Conservation (phyloP, 2,797 vertebrate species). For the Danio tinwini region DNA sequence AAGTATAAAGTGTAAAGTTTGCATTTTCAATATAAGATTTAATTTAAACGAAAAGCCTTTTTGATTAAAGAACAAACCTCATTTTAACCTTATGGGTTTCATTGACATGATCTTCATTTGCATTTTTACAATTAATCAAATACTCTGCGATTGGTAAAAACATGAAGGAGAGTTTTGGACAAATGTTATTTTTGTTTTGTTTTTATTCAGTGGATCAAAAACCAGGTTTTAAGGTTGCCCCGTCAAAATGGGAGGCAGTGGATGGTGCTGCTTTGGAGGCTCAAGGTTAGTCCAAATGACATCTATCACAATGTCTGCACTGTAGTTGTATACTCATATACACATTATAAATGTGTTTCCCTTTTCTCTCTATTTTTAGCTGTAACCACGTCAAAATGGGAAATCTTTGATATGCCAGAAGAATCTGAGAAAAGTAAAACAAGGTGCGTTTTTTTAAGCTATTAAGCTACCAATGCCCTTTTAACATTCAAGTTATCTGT, state of each 20-base stretch:
- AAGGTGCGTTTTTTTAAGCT: slow-evolving; percentile 6
- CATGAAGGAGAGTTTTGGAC: too few relatives aligned
- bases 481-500: too few relatives aligned
- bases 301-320: not conserved
- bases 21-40: too few relatives aligned
- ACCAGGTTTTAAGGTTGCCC: slow-evolving; percentile 94
- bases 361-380: slow-evolving; percentile 73
- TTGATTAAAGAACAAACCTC: too few relatives aligned
- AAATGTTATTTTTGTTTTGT: slow-evolving; percentile 20
- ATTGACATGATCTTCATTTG: too few relatives aligned
- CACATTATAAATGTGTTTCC: not conserved
- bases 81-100: too few relatives aligned
- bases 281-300: slow-evolving; percentile 83
- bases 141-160: too few relatives aligned
- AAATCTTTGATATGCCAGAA: slow-evolving; percentile 92
- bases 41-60: too few relatives aligned
- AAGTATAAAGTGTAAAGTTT: too few relatives aligned
- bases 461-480: too few relatives aligned
- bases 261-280: slow-evolving; percentile 91
- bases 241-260: slow-evolving; percentile 98
- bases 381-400: slow-evolving; percentile 98
- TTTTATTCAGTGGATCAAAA: slow-evolving; percentile 84
- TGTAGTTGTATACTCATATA: not conserved
- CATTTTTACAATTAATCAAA: too few relatives aligned
- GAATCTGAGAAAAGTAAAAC: slow-evolving; percentile 87